Evolutionary conservation across 2,888 invertebrate genomes (phyloP), one percentile per base, ranked within the genome.

Genomic region (Acanthococcus lagerstroemiae): DNA sequence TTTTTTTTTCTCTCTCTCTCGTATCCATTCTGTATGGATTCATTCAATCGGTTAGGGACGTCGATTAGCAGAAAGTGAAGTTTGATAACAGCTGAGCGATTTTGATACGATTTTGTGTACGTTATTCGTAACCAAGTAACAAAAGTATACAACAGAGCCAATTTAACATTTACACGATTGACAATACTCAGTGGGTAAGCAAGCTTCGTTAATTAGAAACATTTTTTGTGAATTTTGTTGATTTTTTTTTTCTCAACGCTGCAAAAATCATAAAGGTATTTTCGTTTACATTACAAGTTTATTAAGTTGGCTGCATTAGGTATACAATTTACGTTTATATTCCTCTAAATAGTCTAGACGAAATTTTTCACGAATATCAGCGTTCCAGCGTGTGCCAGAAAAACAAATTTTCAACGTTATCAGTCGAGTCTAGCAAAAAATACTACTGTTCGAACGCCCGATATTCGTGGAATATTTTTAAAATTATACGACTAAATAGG

Each of bases 61-160:
- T n/a, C n/a, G n/a, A 7, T 45, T 45, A 15, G 4, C 15, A 17
- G 4, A 45, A 45, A 4, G 46, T 45, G 46, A 5, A 45, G 15
- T 19, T 45, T 45, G 46, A 45, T 45, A 45, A 45, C 17, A 15
- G 46, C 46, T 7, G 46, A 7, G 15, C 19, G 15, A 17, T 45
- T 45, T 45, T 45, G 4, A 45, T 7, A 45, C 19, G 4, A 19
- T 55, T 58, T 17, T 58, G 58, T 58, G 26, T 58, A 58, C 48
- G n/a, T 17, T 9, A 46, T 25, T 58, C 58, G 58, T 58, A 58
- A 58, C 58, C 45, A 45, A 58, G 58, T 58, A 58, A 58, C 58
- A 58, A 58, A 58, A 58, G 25, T 45, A 44, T 45, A 58, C 58
- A 58, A 57, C 44, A 57, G 48, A 44, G 45, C 46, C 46, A 24